Conservation (phyloP, 2,888 invertebrate genomes). For the Microctonus hyperodae region DNA sequence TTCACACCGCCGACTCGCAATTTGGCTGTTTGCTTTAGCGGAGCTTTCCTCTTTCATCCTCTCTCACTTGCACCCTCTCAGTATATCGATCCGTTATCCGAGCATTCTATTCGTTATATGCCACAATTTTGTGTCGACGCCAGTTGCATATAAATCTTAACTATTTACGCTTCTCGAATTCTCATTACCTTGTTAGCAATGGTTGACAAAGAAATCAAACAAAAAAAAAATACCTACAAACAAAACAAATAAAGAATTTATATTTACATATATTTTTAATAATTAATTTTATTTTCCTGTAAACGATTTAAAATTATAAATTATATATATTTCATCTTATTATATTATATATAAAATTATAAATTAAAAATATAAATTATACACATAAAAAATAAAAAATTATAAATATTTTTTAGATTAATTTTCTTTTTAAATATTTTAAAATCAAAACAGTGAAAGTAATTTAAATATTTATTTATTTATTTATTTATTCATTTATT, state of each 20-base stretch:
- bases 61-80: constrained; percentile 5
- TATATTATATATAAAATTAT: too few species aligned
- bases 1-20: constrained; percentile 42
- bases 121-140: constrained; percentile 12
- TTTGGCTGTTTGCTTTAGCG: constrained; percentile 45
- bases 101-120: constrained; percentile 12
- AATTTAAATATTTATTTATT: too few species aligned
- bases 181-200: constrained; percentile 6
- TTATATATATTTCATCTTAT: too few species aligned
- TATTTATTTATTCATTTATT: too few species aligned
- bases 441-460: too few species aligned
- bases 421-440: too few species aligned
- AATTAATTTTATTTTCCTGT: background rate
- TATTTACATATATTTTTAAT: background rate
- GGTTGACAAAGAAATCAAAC: background rate
- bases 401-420: too few species aligned
- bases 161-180: constrained; percentile 8
- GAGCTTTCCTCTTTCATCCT: background rate
- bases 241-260: background rate
- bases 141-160: constrained; percentile 10
- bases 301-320: too few species aligned
- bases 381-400: too few species aligned
- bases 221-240: background rate
- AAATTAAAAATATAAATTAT: too few species aligned
- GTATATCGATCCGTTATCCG: constrained; percentile 37